A percentile compares a stretch with the other conserved stretches of the same genome.
Evolutionary conservation across 2,113 vertebrate genomes (phyloP).

Genomic region (Xiphias gladius): DNA sequence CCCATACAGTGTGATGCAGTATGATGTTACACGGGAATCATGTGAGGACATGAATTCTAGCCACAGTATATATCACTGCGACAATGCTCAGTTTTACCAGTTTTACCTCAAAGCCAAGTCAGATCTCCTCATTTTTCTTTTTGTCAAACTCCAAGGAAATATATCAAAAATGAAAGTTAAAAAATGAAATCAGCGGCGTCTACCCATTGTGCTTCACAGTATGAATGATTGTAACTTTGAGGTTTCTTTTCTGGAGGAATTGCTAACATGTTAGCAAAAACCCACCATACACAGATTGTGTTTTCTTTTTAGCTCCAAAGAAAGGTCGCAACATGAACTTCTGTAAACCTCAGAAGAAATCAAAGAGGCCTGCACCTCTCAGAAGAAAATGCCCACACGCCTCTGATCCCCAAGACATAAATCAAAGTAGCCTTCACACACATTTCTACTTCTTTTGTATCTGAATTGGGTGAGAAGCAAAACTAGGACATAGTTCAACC

Average conservation of each 20-base stretch:
- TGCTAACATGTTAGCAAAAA: slow-evolving; percentile 44
- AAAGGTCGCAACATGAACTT: slow-evolving; percentile 78
- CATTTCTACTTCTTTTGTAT: slow-evolving; percentile 50
- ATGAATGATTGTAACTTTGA: background rate
- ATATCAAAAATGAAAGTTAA: background rate
- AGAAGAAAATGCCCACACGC: slow-evolving; percentile 74
- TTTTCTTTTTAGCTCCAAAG: slow-evolving; percentile 66
- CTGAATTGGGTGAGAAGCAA: slow-evolving; percentile 73
- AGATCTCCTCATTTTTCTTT: slow-evolving; percentile 20
- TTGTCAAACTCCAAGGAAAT: slow-evolving; percentile 9
- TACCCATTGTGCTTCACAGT: slow-evolving; percentile 1
- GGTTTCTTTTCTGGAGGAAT: slow-evolving; percentile 48
- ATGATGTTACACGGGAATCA: slow-evolving; percentile 60
- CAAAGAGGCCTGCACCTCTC: slow-evolving; percentile 72
- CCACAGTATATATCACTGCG: slow-evolving; percentile 33
- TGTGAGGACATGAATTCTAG: slow-evolving; percentile 53
- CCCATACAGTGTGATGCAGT: slow-evolving; percentile 57
- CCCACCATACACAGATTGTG: slow-evolving; percentile 26
- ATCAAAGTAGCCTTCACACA: slow-evolving; percentile 75
- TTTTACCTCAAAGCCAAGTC: slow-evolving; percentile 36
- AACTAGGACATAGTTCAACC: slow-evolving; percentile 76
- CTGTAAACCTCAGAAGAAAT: slow-evolving; percentile 75
- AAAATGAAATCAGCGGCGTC: slow-evolving; percentile 1
- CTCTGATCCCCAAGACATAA: slow-evolving; percentile 73
- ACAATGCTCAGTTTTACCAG: slow-evolving; percentile 25